A percentile compares a stretch with the other conserved stretches of the same genome.
Conservation (phyloP, 2,113 vertebrate species). For the Stigmatopora nigra region DNA sequence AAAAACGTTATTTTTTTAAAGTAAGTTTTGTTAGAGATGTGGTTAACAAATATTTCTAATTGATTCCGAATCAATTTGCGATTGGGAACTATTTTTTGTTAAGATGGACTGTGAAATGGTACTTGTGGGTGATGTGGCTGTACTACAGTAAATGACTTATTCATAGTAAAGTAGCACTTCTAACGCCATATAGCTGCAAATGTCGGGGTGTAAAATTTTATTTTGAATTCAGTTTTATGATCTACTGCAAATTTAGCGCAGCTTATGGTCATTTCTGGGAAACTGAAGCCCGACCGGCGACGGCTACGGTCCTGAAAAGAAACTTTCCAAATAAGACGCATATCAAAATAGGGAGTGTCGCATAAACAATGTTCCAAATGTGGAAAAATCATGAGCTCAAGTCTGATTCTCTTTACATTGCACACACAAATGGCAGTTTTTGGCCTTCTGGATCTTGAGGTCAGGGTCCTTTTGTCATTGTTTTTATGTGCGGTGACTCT, state of each 20-base stretch:
- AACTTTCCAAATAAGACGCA: constrained; percentile 63
- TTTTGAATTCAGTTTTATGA: constrained; percentile 23
- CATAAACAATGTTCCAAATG: constrained; percentile 62
- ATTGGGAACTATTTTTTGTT: background rate
- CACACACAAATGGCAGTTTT: constrained; percentile 1
- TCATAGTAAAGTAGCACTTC: constrained; percentile 7
- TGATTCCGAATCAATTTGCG: too few species aligned
- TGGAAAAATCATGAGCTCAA: constrained; percentile 63
- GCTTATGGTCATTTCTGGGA: constrained; percentile 35
- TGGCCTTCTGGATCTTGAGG: constrained; percentile 29
- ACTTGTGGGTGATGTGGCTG: background rate
- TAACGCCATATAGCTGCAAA: constrained; percentile 3
- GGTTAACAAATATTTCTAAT: too few species aligned
- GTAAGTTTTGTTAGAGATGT: too few species aligned
- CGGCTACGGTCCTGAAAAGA: constrained; percentile 24
- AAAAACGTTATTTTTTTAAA: too few species aligned
- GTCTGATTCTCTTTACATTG: constrained; percentile 42
- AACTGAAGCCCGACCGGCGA: constrained; percentile 38
- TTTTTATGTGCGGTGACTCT: constrained; percentile 34
- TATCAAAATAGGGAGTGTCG: constrained; percentile 54
- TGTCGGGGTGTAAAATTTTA: constrained; percentile 15
- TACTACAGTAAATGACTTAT: background rate
- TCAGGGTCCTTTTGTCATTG: constrained; percentile 26
- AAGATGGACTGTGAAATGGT: background rate
- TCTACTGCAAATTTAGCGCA: constrained; percentile 5